phyloP scores from a whole-genome alignment of 1,140 invertebrate species.

The Yoshiicerus persimilis region DNA sequence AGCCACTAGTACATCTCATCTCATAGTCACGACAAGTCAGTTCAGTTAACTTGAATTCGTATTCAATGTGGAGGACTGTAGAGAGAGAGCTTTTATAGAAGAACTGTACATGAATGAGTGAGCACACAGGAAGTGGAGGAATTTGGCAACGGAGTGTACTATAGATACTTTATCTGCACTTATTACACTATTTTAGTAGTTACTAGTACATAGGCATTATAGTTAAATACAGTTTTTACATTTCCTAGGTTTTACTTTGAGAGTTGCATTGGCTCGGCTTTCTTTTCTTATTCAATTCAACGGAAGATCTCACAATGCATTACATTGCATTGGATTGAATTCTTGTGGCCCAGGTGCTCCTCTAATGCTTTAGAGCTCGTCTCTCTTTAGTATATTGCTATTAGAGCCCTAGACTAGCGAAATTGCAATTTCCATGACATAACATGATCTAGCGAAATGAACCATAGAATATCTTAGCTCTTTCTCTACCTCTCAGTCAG shows the following conservation, averaged over 20 bases:
- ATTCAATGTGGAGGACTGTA: neutral
- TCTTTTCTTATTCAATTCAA: neutral
- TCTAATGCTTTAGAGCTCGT: constrained; percentile 1
- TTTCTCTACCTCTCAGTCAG: neutral
- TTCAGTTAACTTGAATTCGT: neutral
- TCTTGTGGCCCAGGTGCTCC: neutral
- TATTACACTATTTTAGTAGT: neutral
- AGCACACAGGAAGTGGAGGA: neutral
- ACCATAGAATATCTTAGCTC: neutral
- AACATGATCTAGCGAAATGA: constrained; percentile 12
- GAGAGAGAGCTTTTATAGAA: neutral
- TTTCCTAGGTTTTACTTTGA: neutral
- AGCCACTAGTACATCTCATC: neutral
- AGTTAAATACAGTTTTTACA: neutral
- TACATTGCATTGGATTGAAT: neutral
- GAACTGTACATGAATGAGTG: neutral
- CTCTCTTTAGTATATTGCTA: constrained; percentile 17
- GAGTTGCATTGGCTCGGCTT: neutral
- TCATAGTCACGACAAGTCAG: neutral
- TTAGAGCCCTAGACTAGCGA: neutral
- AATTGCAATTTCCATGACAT: constrained; percentile 15
- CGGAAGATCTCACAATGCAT: neutral
- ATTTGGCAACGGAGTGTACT: neutral
- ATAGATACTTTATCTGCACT: neutral
- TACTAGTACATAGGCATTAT: neutral